Evolutionary conservation across 2,797 vertebrate genomes (phyloP).

Genomic region (Sebastes jordani): DNA sequence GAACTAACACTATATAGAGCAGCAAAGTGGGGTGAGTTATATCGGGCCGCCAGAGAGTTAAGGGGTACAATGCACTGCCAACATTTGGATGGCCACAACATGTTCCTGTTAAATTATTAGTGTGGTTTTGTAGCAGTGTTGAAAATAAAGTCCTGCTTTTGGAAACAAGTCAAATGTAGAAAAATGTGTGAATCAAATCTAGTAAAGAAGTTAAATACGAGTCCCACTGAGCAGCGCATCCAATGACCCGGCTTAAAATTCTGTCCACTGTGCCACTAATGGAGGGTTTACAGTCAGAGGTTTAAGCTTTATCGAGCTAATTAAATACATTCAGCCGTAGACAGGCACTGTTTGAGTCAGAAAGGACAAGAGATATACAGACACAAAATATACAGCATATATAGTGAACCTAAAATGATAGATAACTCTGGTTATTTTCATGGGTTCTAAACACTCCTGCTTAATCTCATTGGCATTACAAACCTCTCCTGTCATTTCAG

Average conservation of each 20-base stretch:
- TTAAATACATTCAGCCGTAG: constrained; percentile 24
- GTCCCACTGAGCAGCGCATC: neutral
- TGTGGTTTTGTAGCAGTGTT: neutral
- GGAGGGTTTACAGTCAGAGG: constrained; percentile 11
- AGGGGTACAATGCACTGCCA: neutral
- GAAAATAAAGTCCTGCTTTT: neutral
- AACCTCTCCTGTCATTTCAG: neutral
- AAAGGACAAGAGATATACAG: neutral
- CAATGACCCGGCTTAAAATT: neutral
- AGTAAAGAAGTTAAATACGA: neutral
- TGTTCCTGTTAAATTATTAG: neutral
- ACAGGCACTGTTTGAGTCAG: neutral
- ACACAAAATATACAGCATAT: neutral
- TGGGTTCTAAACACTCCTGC: neutral
- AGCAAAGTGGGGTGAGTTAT: neutral
- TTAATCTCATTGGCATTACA: neutral
- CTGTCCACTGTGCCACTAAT: constrained; percentile 15
- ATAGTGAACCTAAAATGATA: neutral
- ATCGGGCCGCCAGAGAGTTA: neutral
- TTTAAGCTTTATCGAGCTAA: constrained; percentile 22
- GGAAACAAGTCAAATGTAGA: neutral
- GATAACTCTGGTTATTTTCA: neutral
- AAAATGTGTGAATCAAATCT: neutral
- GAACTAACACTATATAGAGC: neutral
- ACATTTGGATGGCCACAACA: neutral